phyloP scores from a whole-genome alignment of 2,888 invertebrate genomes.

The Leucozona laternaria region DNA sequence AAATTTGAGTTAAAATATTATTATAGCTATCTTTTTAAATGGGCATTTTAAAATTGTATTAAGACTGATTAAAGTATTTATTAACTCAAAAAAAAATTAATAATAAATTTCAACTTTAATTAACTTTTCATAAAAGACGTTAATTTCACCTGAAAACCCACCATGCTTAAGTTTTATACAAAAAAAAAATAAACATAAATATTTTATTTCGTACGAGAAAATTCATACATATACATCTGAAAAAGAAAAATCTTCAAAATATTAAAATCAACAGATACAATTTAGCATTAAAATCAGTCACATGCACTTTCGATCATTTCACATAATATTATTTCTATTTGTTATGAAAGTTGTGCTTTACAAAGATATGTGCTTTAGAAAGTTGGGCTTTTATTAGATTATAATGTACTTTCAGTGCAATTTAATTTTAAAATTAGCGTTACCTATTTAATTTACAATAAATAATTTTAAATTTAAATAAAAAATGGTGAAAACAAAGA shows the following conservation, averaged over 20 bases:
- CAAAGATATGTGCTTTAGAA: neutral
- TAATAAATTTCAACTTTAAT: neutral
- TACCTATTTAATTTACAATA: slow-evolving; percentile 3
- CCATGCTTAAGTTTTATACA: neutral
- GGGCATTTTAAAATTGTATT: neutral
- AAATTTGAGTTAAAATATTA: too few relatives aligned
- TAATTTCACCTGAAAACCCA: slow-evolving; percentile 1
- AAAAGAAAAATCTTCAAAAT: slow-evolving; percentile 12
- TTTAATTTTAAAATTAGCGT: neutral
- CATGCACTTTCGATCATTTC: slow-evolving; percentile 15
- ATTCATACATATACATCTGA: neutral
- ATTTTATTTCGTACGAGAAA: neutral
- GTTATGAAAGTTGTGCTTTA: neutral
- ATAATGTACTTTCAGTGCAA: slow-evolving; percentile 1
- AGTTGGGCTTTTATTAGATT: neutral
- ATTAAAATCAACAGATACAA: neutral
- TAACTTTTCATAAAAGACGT: neutral
- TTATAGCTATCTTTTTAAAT: neutral
- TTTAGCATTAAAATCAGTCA: neutral
- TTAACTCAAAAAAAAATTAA: neutral
- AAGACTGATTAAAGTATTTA: neutral
- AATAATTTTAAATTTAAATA: neutral
- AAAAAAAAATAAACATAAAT: neutral
- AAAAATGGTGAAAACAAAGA: neutral
- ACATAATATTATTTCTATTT: neutral